Evolutionary conservation across 2,797 vertebrate species (phyloP), one percentile per base, ranked within the genome.

Genomic region (Salmo trutta): DNA sequence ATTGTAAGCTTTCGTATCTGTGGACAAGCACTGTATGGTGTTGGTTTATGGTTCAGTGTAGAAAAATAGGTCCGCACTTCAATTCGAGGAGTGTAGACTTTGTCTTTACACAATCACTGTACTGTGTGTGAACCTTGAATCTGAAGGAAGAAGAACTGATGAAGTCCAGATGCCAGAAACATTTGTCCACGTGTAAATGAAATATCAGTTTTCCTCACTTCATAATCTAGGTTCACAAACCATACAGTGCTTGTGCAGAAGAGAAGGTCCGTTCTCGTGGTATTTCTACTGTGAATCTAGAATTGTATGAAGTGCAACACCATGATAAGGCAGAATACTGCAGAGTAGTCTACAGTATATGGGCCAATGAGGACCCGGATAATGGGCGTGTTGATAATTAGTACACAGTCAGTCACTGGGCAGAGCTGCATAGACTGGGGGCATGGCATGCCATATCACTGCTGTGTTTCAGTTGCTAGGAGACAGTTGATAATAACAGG

Each of bases 391-490:
- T 3, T 75, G 33, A 71, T 78, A 81, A 80, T 82, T 76, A 17
- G 81, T 84, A 74, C 47, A 56, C 73, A 71, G 77, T 83, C 74
- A 71, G 78, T 84, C 78, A 31, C 84, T 67, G 82, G 79, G 85
- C 77, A 85, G 82, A 80, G 84, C 41, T 79, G 83, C 71, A 59
- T n/a, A 75, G 77, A 76, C 51, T 67, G 74, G 79, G 81, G 83
- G 79, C 62, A 72, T 29, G 70, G 81, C 79, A 79, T 75, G 88
- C 77, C 65, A 27, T 54, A 80, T 87, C 88, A 72, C 56, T 81
- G 82, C 71, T 81, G 90, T 84, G 84, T 88, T 86, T 73, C 87
- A 14, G 93, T 94, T 94, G 93, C 93, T 93, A 91, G 90, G 93
- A 90, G 80, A 93, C 92, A 6, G 85, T 79, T 88, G 90, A 90